Conservation (phyloP, 2,797 vertebrate genomes). For the Cottoperca gobio region DNA sequence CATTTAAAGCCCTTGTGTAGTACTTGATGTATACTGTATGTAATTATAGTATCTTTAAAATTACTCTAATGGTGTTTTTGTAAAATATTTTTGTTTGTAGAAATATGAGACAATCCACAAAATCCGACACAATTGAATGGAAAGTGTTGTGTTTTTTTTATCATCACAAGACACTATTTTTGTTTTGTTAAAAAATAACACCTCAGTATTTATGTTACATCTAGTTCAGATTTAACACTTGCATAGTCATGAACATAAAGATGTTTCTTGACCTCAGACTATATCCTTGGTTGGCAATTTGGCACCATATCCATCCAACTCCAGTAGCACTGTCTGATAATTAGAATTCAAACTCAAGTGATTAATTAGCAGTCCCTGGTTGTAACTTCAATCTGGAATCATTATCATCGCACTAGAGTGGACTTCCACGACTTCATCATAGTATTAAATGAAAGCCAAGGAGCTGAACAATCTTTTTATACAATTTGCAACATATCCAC, state of each 20-base stretch:
- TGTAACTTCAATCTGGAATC: slow-evolving; percentile 74
- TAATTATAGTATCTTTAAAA: too few relatives aligned
- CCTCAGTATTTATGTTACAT: slow-evolving; percentile 46
- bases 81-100: not conserved
- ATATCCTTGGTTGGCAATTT: slow-evolving; percentile 78
- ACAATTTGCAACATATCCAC: not conserved
- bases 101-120: not conserved
- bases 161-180: not conserved
- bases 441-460: slow-evolving; percentile 10
- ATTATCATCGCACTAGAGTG: slow-evolving; percentile 58
- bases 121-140: not conserved
- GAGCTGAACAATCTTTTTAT: not conserved
- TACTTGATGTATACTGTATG: not conserved
- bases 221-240: slow-evolving; percentile 9
- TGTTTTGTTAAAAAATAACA: slow-evolving; percentile 7
- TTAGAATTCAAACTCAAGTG: slow-evolving; percentile 80
- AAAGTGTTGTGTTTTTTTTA: not conserved
- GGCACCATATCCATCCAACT: slow-evolving; percentile 77
- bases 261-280: slow-evolving; percentile 71
- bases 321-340: slow-evolving; percentile 78
- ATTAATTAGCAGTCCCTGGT: slow-evolving; percentile 77
- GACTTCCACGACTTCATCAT: slow-evolving; percentile 66
- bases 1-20: not conserved
- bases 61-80: too few relatives aligned
- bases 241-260: slow-evolving; percentile 38